Percentiles rank a stretch among this genome's conserved stretches.
Conservation (phyloP, 1,140 invertebrate genomes). For the Steinernema khuongi region DNA sequence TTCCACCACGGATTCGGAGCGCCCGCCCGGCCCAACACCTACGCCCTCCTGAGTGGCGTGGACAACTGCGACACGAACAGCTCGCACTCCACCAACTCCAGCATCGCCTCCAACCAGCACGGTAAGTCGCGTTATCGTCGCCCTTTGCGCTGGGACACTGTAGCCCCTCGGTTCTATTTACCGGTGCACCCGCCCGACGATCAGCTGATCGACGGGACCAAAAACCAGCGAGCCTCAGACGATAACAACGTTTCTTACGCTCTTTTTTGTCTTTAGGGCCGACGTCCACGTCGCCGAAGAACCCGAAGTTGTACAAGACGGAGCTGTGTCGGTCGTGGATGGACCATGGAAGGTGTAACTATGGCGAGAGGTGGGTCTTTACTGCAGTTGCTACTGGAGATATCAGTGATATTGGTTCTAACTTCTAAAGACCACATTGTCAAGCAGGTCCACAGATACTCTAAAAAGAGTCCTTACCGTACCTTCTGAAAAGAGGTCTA, state of each 20-base stretch:
- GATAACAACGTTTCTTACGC: neutral
- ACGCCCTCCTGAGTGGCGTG: neutral
- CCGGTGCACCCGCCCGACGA: neutral
- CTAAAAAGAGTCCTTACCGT: no score
- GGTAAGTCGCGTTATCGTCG: neutral
- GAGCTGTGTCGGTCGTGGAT: slow-evolving; percentile 57
- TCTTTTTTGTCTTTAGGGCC: neutral
- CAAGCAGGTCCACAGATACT: no score
- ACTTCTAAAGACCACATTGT: no score
- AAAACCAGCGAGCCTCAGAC: neutral
- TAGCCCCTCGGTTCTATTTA: neutral
- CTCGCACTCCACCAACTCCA: neutral
- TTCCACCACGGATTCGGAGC: neutral
- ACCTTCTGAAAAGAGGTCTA: no score
- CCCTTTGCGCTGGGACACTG: neutral
- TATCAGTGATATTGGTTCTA: no score
- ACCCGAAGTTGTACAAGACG: slow-evolving; percentile 57
- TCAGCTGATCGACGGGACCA: slow-evolving; percentile 5
- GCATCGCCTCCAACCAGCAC: neutral
- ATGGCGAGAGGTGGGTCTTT: slow-evolving; percentile 49
- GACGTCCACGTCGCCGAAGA: slow-evolving; percentile 45
- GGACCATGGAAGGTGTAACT: slow-evolving; percentile 55
- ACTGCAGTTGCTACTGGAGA: no score
- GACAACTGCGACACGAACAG: neutral
- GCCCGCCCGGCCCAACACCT: neutral